Conservation (phyloP, 2,888 invertebrate genomes). For the Ennomos fuscantarius region DNA sequence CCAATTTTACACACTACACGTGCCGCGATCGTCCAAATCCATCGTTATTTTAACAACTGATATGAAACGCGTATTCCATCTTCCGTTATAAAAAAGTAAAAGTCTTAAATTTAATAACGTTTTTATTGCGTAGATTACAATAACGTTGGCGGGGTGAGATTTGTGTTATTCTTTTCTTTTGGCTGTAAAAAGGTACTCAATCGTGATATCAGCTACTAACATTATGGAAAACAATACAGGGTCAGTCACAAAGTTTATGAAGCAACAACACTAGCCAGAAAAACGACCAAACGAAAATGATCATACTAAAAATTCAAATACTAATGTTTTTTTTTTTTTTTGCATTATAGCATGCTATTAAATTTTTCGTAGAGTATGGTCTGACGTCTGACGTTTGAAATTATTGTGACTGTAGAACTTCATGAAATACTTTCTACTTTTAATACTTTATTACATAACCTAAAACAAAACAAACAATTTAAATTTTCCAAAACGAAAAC, state of each 20-base stretch:
- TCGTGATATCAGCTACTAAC: constrained; percentile 4
- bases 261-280: too few relatives aligned
- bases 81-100: constrained; percentile 74
- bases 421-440: too few relatives aligned
- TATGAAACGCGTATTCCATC: constrained; percentile 80
- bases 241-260: constrained; percentile 1
- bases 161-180: constrained; percentile 46
- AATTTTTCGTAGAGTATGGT: too few relatives aligned
- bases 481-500: too few relatives aligned
- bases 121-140: constrained; percentile 82
- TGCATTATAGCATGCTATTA: too few relatives aligned
- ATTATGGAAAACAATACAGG: not conserved
- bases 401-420: too few relatives aligned
- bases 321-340: too few relatives aligned
- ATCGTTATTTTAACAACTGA: constrained; percentile 79
- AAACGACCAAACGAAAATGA: too few relatives aligned
- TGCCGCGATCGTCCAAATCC: constrained; percentile 65
- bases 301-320: too few relatives aligned
- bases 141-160: constrained; percentile 64
- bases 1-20: constrained; percentile 57
- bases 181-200: constrained; percentile 14
- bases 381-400: too few relatives aligned
- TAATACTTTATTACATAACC: too few relatives aligned
- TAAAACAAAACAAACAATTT: too few relatives aligned
- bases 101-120: constrained; percentile 77